These are phyloP conservation scores for Rhinophrynus dorsalis DNA, from an alignment of 2,797 vertebrate species.

Conservation along the genomic window DNA sequence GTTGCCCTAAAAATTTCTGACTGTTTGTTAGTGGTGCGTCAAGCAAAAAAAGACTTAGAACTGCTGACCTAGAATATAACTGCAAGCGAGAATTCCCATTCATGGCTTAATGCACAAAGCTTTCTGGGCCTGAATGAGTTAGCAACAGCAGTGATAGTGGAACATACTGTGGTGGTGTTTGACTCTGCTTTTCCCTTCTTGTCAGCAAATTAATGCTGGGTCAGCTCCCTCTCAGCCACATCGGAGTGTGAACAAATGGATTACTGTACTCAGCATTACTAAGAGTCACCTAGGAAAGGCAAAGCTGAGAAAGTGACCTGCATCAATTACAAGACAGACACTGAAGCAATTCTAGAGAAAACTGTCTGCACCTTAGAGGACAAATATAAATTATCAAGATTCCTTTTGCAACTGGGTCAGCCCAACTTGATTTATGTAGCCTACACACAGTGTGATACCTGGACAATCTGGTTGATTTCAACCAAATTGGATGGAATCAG, in stretches of 20 bases:
- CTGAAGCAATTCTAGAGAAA: too few relatives aligned
- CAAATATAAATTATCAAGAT: too few relatives aligned
- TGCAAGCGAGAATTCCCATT: neutral
- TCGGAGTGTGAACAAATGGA: constrained; percentile 32
- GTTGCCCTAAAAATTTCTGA: too few relatives aligned
- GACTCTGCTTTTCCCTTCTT: constrained; percentile 36
- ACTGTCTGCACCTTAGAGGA: too few relatives aligned
- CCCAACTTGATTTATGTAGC: too few relatives aligned
- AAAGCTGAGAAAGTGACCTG: constrained; percentile 1
- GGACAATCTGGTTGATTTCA: too few relatives aligned
- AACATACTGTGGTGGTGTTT: constrained; percentile 11
- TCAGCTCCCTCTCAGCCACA: constrained; percentile 23
- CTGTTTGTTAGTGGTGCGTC: too few relatives aligned
- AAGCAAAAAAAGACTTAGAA: too few relatives aligned
- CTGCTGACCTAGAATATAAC: neutral
- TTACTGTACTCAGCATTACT: constrained; percentile 33
- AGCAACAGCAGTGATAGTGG: constrained; percentile 9
- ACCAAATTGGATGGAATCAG: too few relatives aligned
- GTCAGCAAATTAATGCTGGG: constrained; percentile 45
- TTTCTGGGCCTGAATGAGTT: neutral
- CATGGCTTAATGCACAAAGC: neutral
- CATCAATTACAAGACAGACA: neutral
- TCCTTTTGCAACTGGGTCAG: too few relatives aligned
- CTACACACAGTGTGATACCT: too few relatives aligned
- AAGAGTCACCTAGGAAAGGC: neutral